phyloP scores from a whole-genome alignment of 2,888 invertebrate genomes.

The Panorpa germanica region DNA sequence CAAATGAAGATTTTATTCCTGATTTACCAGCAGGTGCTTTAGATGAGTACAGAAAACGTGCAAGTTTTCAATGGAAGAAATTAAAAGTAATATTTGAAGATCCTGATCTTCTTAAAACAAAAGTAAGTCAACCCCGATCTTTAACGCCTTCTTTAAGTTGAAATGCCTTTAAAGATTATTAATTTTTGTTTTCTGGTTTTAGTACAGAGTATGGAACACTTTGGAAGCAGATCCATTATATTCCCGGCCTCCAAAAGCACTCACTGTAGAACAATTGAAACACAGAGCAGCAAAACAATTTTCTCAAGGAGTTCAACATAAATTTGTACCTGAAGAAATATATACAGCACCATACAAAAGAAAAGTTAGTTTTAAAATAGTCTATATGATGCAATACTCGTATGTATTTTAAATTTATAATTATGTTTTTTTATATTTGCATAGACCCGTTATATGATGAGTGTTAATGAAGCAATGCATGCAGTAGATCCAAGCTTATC shows the following conservation, averaged over 20 bases:
- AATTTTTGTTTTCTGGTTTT: slow-evolving; percentile 17
- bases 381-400: slow-evolving; percentile 5
- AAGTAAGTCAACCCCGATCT: slow-evolving; percentile 34
- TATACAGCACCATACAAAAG: slow-evolving; percentile 38
- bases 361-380: slow-evolving; percentile 27
- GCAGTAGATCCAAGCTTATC: slow-evolving; percentile 52
- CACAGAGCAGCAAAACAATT: slow-evolving; percentile 46
- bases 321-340: slow-evolving; percentile 41
- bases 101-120: slow-evolving; percentile 50
- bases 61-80: slow-evolving; percentile 75
- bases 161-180: slow-evolving; percentile 10
- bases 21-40: slow-evolving; percentile 59
- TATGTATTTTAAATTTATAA: slow-evolving; percentile 8
- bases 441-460: slow-evolving; percentile 57
- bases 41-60: slow-evolving; percentile 54
- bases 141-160: slow-evolving; percentile 10
- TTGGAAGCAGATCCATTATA: slow-evolving; percentile 67
- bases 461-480: slow-evolving; percentile 55
- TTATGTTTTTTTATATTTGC: slow-evolving; percentile 13
- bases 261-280: slow-evolving; percentile 54
- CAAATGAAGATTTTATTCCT: slow-evolving; percentile 39
- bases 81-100: slow-evolving; percentile 66
- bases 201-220: slow-evolving; percentile 63
- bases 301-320: slow-evolving; percentile 43
- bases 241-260: slow-evolving; percentile 37